These are phyloP conservation scores for Austrolebias charrua DNA, from an alignment of 2,797 vertebrate genomes.

Conservation along the genomic window DNA sequence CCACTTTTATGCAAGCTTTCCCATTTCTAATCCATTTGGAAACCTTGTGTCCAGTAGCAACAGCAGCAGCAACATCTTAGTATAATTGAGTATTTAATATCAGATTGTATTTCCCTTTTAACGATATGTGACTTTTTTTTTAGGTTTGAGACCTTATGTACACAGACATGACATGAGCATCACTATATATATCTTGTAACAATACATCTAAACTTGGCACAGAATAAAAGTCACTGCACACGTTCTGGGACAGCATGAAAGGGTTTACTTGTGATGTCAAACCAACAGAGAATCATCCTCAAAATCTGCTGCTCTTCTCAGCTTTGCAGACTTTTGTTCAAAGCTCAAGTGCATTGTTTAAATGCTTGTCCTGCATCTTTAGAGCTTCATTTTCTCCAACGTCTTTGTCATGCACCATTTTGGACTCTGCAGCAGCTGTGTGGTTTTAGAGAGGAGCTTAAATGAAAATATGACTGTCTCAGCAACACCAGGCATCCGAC, in stretches of 20 bases:
- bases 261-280: neutral
- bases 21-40: constrained; percentile 54
- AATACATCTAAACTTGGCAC: neutral
- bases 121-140: constrained; percentile 1
- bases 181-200: neutral
- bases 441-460: neutral
- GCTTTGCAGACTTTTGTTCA: neutral
- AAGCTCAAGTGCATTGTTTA: constrained; percentile 3
- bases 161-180: neutral
- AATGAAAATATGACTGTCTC: constrained; percentile 3
- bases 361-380: constrained; percentile 3
- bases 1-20: constrained; percentile 39
- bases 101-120: constrained; percentile 12
- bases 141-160: neutral
- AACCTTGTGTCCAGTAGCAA: constrained; percentile 36
- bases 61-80: constrained; percentile 32
- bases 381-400: constrained; percentile 7
- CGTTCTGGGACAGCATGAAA: constrained; percentile 7
- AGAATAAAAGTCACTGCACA: constrained; percentile 3
- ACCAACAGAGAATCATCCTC: constrained; percentile 13
- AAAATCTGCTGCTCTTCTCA: constrained; percentile 5
- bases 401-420: neutral
- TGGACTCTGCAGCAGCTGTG: neutral
- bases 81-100: constrained; percentile 26
- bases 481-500: constrained; percentile 1